phyloP scores from a whole-genome alignment of 1,140 invertebrate species.

The Orius insidiosus region DNA sequence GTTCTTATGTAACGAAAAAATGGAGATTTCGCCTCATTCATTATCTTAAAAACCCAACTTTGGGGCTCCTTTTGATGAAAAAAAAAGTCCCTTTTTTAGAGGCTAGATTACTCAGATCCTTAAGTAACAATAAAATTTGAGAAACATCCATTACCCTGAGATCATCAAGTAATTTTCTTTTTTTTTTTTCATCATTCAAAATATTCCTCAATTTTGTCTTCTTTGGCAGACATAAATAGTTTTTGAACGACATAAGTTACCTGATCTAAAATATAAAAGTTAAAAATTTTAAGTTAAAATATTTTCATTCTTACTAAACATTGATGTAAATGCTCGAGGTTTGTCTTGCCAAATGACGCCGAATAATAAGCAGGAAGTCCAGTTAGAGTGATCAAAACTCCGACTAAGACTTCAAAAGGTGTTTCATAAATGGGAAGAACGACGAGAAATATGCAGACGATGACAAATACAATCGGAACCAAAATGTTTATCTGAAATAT shows the following conservation, averaged over 20 bases:
- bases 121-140: no score
- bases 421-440: slow-evolving; percentile 60
- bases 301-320: slow-evolving; percentile 58
- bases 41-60: no score
- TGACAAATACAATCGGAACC: slow-evolving; percentile 64
- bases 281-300: neutral
- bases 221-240: slow-evolving; percentile 54
- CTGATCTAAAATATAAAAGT: slow-evolving; percentile 32
- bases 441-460: slow-evolving; percentile 62
- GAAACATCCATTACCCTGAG: no score
- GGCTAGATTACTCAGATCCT: no score
- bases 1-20: no score
- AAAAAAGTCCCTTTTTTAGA: no score
- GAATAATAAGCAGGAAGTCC: slow-evolving; percentile 76
- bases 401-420: slow-evolving; percentile 65
- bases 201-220: slow-evolving; percentile 32
- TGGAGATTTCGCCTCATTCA: no score
- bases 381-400: slow-evolving; percentile 66
- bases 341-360: slow-evolving; percentile 61
- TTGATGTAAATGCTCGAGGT: slow-evolving; percentile 41
- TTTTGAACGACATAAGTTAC: slow-evolving; percentile 51
- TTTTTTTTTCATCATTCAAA: no score
- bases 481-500: slow-evolving; percentile 51
- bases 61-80: no score
- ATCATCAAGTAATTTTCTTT: no score